Evolutionary conservation across 2,888 invertebrate species (phyloP), one percentile per base, ranked within the genome.

Genomic region (Orchesella flavescens): DNA sequence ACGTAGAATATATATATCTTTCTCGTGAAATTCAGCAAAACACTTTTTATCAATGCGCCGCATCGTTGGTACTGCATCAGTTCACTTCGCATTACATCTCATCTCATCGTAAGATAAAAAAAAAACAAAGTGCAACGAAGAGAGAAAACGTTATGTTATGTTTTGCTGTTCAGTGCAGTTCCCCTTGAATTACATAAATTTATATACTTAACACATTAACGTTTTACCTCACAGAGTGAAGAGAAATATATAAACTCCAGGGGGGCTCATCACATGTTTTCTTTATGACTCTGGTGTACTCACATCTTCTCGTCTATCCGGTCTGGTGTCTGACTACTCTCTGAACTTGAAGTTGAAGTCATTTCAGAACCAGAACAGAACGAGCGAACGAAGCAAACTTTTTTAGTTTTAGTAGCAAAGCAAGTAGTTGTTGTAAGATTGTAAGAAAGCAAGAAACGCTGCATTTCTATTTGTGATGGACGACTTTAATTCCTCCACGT

Each of bases 201-300:
- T 78, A 71, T 78, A 46, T 63, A 78, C 19, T 78, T 69, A 77
- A 19, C 77, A 71, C 71, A 71, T 71, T 78, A 78, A 57, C 71
- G 17, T 71, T 78, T 71, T 78, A 71, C 71, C 78, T 78, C 78
- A 78, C 78, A 78, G 71, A 78, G 78, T 63, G 63, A 10, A 61
- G 78, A 71, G 66, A 71, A 71, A 78, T 69, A 78, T 55, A 71
- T 71, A 55, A 83, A 76, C 82, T 68, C 78, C 84, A 84, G 84
- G 84, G 75, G 84, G 84, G 79, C 84, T 84, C 84, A 84, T 84
- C 84, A 84, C 79, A 84, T 74, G 75, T 71, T 84, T 79, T 84
- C 79, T 84, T 84, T 84, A 84, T 80, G 74, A 80, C 84, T 75
- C 55, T 55, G 13, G 65, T 75, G 65, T 63, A 46, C 59, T 63